Evolutionary conservation across 1,140 invertebrate species (phyloP).

Genomic region (Tetramorium simillimum): DNA sequence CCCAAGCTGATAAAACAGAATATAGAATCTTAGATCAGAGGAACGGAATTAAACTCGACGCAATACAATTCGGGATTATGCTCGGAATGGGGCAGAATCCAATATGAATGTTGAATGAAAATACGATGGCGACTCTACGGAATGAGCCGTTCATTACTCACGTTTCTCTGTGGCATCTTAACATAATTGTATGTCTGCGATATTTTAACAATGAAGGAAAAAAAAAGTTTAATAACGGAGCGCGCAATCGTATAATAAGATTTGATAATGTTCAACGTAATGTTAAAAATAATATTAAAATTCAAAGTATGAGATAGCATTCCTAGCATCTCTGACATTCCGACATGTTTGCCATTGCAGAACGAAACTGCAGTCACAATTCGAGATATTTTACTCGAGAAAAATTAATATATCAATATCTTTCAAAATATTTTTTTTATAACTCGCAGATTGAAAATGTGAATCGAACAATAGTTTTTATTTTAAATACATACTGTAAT

Average conservation of each 20-base stretch:
- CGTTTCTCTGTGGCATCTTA: not conserved
- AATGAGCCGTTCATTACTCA: constrained; percentile 15
- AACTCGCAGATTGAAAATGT: not conserved
- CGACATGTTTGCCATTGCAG: not conserved
- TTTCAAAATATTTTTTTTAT: not conserved
- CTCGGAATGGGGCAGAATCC: constrained; percentile 8
- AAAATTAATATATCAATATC: not conserved
- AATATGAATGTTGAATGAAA: constrained; percentile 40
- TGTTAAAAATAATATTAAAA: not conserved
- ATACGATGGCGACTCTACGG: constrained; percentile 13
- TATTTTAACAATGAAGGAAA: not conserved
- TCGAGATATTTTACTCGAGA: not conserved
- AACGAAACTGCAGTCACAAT: not conserved
- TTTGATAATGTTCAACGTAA: not conserved
- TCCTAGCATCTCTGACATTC: not conserved
- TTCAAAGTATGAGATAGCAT: not conserved
- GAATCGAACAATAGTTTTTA: not conserved
- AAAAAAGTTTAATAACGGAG: not conserved
- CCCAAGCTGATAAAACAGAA: not conserved
- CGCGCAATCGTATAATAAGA: not conserved
- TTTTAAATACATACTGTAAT: not conserved
- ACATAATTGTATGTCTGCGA: not conserved
- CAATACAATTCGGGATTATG: constrained; percentile 41
- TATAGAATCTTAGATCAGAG: not conserved
- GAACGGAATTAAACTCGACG: constrained; percentile 11